Evolutionary conservation across 53 echinoderm and acorn worm species (phyloP).

Genomic region (Patiria pectinifera): DNA sequence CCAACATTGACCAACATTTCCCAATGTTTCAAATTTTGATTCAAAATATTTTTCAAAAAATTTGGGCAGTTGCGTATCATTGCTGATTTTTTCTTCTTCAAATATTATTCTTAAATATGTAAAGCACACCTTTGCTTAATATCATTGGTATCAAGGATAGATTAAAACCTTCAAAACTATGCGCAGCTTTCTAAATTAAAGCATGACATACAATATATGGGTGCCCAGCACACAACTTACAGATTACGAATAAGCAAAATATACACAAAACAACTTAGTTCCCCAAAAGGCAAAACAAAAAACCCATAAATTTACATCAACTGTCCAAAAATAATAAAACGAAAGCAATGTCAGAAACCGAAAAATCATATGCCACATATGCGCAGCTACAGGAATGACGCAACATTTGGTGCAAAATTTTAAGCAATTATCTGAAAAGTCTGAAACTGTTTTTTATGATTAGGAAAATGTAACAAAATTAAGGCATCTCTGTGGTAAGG

Average conservation of each 20-base stretch:
- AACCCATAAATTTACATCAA: not conserved
- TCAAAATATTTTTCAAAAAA: no score
- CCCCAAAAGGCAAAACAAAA: not conserved
- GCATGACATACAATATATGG: not conserved
- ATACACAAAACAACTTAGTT: conserved; percentile 11
- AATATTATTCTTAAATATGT: not conserved
- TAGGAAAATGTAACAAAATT: not conserved
- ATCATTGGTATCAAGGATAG: not conserved
- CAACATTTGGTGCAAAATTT: not conserved
- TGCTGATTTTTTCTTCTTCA: not conserved
- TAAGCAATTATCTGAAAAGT: not conserved
- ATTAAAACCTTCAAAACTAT: not conserved
- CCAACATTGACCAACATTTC: no score
- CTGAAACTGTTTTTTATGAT: no score
- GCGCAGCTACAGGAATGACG: not conserved
- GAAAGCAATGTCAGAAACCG: not conserved
- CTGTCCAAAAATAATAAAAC: not conserved
- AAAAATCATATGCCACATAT: not conserved
- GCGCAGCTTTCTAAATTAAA: not conserved
- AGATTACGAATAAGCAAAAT: not conserved
- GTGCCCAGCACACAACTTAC: not conserved
- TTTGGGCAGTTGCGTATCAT: no score
- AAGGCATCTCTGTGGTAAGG: not conserved
- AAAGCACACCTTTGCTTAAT: not conserved
- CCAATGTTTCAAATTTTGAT: no score